Evolutionary conservation across 2,888 invertebrate genomes (phyloP), one percentile per base, ranked within the genome.

Genomic region (Chymomyza procnemis): DNA sequence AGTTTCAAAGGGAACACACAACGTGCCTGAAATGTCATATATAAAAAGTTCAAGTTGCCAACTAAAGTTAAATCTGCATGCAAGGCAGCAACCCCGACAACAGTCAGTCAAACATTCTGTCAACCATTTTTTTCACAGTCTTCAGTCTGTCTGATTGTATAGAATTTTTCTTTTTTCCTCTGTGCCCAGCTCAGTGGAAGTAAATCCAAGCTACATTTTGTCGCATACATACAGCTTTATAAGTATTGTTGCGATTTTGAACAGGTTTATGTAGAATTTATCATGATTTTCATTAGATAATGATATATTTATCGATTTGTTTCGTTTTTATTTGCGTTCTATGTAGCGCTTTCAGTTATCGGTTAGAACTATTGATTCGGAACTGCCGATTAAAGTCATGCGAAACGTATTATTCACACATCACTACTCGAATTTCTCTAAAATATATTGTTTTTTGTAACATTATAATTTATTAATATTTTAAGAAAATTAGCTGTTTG

Each of bases 11-110:
- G 12, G 34, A 41, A 41, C 34, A n/a, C 30, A 41, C 34, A 41
- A 41, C 34, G 34, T 41, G 34, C 34, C 12, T 41, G 34, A 41
- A 41, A 41, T 41, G 12, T 12, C 34, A 41, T 41, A 41, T 41
- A 22, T n/a, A 54, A 8, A 54, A 21, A 47, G 60, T 61, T 70
- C 16, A 64, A 60, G 55, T 60, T 22, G 47, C 22, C 21, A 34
- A n/a, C 34, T 61, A 55, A 71, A 70, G 64, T 62, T 61, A 64
- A 61, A 71, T 61, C 67, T 30, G 67, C 63, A 66, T 66, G 62
- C 59, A 59, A 26, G 66, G 66, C 67, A 67, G 59, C 61, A 64
- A 61, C 60, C 68, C 22, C 22, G 19, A 2, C 50, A 19, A 2
- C 50, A 19, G 19, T 14, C 59, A 22, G 41, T 47, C 14, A 4